A percentile compares a stretch with the other conserved stretches of the same genome.
Conservation (phyloP, 1,140 invertebrate genomes). For the Linepithema humile region DNA sequence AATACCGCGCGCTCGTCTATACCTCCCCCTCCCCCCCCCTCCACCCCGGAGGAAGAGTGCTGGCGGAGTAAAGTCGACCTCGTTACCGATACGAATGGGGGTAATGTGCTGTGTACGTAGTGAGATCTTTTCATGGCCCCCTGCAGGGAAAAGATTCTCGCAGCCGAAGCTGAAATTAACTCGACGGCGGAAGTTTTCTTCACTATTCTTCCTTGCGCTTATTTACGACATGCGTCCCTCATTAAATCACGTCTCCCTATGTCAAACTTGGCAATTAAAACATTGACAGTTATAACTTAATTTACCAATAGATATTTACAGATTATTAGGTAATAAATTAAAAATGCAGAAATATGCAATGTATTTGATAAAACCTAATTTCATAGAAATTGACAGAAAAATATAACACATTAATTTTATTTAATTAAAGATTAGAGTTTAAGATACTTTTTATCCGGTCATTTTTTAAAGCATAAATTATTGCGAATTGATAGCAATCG, state of each 20-base stretch:
- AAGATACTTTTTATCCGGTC: too few species aligned
- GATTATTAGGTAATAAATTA: too few species aligned
- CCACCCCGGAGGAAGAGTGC: slow-evolving; percentile 30
- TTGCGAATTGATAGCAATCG: neutral
- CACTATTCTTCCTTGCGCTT: slow-evolving; percentile 18
- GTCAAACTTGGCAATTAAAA: too few species aligned
- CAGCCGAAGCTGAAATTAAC: slow-evolving; percentile 63
- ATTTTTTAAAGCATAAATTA: neutral
- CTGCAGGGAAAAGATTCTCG: slow-evolving; percentile 46
- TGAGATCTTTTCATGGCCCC: slow-evolving; percentile 72
- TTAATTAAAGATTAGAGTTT: too few species aligned
- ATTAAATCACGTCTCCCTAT: slow-evolving; percentile 6
- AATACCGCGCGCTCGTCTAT: slow-evolving; percentile 69
- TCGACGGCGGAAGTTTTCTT: slow-evolving; percentile 31
- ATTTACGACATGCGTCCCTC: neutral
- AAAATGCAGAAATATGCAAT: too few species aligned
- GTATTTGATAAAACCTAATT: too few species aligned
- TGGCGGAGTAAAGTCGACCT: slow-evolving; percentile 59
- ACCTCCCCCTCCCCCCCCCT: slow-evolving; percentile 1
- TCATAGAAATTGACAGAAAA: too few species aligned
- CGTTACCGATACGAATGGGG: slow-evolving; percentile 75
- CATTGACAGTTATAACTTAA: too few species aligned
- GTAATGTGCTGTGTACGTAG: slow-evolving; percentile 73
- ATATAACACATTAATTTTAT: too few species aligned
- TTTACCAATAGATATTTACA: too few species aligned